Conservation (phyloP, 64 coral and sea anemone genomes). For the Porites lutea region DNA sequence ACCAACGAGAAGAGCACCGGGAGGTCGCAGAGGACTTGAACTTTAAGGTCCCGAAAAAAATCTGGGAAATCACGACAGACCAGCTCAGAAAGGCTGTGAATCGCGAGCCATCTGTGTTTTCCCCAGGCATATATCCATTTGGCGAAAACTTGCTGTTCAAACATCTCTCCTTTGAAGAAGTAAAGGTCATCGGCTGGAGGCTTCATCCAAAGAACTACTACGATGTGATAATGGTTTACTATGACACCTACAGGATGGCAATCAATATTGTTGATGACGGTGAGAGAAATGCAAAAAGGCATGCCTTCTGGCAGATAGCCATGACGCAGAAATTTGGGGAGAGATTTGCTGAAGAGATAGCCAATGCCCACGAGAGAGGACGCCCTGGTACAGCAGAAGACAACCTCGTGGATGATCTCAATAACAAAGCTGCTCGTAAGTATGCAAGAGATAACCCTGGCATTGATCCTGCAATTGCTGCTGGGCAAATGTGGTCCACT, state of each 20-base stretch:
- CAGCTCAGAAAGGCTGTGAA: background rate
- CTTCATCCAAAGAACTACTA: background rate
- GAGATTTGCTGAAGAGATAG: background rate
- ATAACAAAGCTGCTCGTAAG: background rate
- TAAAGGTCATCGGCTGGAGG: background rate
- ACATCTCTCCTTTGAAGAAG: background rate
- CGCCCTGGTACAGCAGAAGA: constrained; percentile 3
- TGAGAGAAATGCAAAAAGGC: background rate
- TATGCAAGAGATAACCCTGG: background rate
- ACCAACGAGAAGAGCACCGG: too few relatives aligned
- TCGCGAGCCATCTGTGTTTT: constrained; percentile 8
- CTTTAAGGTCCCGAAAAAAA: background rate
- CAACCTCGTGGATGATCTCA: background rate
- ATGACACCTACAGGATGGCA: constrained; percentile 16
- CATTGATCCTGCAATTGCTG: background rate
- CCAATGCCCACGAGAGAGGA: background rate
- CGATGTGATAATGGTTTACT: constrained; percentile 9
- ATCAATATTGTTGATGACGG: background rate
- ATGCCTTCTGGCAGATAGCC: background rate
- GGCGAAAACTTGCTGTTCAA: background rate
- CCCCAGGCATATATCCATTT: background rate
- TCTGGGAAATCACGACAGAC: constrained; percentile 1
- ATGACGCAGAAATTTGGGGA: constrained; percentile 4
- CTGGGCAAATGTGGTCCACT: background rate
- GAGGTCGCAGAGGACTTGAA: too few relatives aligned